Percentiles rank a stretch among this genome's conserved stretches.
Evolutionary conservation across 2,113 vertebrate genomes (phyloP).

Genomic region (Anoplopoma fimbria): DNA sequence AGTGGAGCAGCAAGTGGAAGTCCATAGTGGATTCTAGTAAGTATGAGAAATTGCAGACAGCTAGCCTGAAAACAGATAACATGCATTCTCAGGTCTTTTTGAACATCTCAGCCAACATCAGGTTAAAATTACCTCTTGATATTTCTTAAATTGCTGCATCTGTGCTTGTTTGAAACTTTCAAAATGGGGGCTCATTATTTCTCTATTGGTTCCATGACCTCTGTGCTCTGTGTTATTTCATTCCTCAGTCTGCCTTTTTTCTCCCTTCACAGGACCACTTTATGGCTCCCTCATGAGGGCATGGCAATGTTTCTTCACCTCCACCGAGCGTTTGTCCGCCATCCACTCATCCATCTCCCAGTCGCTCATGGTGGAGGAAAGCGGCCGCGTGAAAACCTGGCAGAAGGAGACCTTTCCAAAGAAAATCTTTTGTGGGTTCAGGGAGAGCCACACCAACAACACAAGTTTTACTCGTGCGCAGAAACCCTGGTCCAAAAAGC

Average conservation of each 20-base stretch:
- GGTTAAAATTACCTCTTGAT: conserved; percentile 21
- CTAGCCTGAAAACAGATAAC: background rate
- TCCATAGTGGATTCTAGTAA: conserved; percentile 85
- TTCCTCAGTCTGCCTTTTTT: conserved; percentile 16
- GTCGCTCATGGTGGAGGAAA: conserved; percentile 83
- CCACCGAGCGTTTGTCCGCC: conserved; percentile 84
- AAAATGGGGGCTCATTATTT: conserved; percentile 43
- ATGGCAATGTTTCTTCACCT: conserved; percentile 88
- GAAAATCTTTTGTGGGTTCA: conserved; percentile 88
- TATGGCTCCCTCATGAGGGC: conserved; percentile 88
- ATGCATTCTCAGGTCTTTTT: conserved; percentile 13
- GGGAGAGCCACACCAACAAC: conserved; percentile 82
- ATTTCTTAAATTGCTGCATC: conserved; percentile 28
- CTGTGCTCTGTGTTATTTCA: conserved; percentile 10
- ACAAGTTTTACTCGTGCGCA: conserved; percentile 85
- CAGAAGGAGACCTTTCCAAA: conserved; percentile 86
- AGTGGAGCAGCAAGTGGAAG: conserved; percentile 90
- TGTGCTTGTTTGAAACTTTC: conserved; percentile 41
- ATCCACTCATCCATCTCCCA: conserved; percentile 86
- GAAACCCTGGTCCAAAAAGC: conserved; percentile 88
- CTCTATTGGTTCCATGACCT: conserved; percentile 59
- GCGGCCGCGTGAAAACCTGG: conserved; percentile 84
- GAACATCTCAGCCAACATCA: conserved; percentile 32
- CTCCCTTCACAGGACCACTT: conserved; percentile 79
- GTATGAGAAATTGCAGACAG: conserved; percentile 50